These are phyloP conservation scores for Pantala flavescens DNA, from an alignment of 1,140 invertebrate genomes.

Conservation along the genomic window DNA sequence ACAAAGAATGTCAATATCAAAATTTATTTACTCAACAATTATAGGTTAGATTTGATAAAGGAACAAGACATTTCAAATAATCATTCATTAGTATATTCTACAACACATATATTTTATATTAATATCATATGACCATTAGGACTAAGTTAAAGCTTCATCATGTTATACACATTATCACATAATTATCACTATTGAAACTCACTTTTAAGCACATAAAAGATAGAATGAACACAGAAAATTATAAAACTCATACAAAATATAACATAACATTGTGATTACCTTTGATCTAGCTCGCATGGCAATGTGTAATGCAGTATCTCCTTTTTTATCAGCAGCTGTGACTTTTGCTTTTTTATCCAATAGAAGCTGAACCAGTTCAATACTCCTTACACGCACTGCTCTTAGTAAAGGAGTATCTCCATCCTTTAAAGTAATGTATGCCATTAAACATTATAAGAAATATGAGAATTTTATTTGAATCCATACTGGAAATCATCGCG, in stretches of 20 bases:
- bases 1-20: conserved; percentile 19
- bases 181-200: too few relatives aligned
- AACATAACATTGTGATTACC: conserved; percentile 34
- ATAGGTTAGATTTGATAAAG: not conserved
- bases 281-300: conserved; percentile 90
- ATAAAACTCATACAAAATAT: too few relatives aligned
- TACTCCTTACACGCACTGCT: conserved; percentile 81
- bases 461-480: too few relatives aligned
- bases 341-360: conserved; percentile 92
- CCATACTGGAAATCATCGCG: too few relatives aligned
- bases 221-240: too few relatives aligned
- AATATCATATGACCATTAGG: too few relatives aligned
- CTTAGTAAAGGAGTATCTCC: conserved; percentile 87
- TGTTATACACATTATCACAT: too few relatives aligned
- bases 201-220: too few relatives aligned
- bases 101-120: too few relatives aligned
- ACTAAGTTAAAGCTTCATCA: too few relatives aligned
- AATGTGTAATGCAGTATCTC: conserved; percentile 94
- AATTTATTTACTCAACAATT: not conserved
- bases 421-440: conserved; percentile 46
- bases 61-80: not conserved
- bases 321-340: conserved; percentile 83
- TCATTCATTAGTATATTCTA: not conserved
- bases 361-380: conserved; percentile 83
- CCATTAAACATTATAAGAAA: conserved; percentile 22